phyloP scores from a whole-genome alignment of 35 echinoderm and acorn worm species.

The Acanthaster planci region DNA sequence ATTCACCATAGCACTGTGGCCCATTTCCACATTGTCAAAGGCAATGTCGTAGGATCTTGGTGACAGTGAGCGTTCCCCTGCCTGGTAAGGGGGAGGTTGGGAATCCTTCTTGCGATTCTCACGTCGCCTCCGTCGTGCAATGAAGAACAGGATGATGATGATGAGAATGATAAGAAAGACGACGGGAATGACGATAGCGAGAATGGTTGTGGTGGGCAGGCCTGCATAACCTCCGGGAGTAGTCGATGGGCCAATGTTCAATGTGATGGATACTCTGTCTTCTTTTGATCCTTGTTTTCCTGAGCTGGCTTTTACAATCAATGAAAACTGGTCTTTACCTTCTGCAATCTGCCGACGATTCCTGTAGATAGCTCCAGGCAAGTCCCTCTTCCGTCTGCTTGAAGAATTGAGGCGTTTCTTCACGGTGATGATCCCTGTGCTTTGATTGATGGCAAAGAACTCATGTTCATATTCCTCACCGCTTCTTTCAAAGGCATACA shows the following conservation, averaged over 20 bases:
- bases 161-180: constrained; percentile 51
- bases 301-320: constrained; percentile 77
- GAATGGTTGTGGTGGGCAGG: background rate
- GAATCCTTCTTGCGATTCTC: constrained; percentile 24
- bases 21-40: constrained; percentile 92
- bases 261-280: constrained; percentile 24
- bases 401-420: constrained; percentile 45
- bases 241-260: constrained; percentile 24
- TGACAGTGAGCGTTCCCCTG: constrained; percentile 61
- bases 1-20: constrained; percentile 61
- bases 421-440: constrained; percentile 69
- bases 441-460: constrained; percentile 74
- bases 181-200: constrained; percentile 46
- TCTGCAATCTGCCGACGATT: constrained; percentile 1
- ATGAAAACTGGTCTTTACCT: constrained; percentile 24
- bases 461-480: constrained; percentile 30
- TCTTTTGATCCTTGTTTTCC: constrained; percentile 48
- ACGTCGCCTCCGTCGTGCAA: constrained; percentile 12
- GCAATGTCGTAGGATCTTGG: constrained; percentile 73
- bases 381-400: background rate
- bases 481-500: constrained; percentile 52
- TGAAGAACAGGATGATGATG: constrained; percentile 47
- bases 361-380: background rate
- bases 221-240: background rate
- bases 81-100: constrained; percentile 15